These are phyloP conservation scores for Allophyes oxyacanthae DNA, from an alignment of 2,888 invertebrate species.

Conservation along the genomic window DNA sequence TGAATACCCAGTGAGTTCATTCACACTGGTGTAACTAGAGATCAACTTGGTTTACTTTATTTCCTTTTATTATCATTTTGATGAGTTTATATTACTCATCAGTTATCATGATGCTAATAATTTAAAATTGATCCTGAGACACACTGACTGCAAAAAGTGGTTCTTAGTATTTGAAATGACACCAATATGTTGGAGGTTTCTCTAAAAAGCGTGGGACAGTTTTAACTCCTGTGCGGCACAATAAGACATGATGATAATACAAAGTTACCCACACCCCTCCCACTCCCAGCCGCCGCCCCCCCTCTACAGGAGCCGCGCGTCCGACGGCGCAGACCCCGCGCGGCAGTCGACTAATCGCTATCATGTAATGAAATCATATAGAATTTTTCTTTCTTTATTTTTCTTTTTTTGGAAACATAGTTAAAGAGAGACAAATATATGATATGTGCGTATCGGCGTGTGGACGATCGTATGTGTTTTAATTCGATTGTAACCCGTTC, in stretches of 20 bases:
- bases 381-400: slow-evolving; percentile 81
- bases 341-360: slow-evolving; percentile 76
- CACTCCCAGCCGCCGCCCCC: slow-evolving; percentile 70
- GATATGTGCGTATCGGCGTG: slow-evolving; percentile 88
- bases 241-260: slow-evolving; percentile 65
- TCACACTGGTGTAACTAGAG: slow-evolving; percentile 24
- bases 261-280: slow-evolving; percentile 70
- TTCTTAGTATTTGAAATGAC: background rate
- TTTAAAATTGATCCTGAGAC: slow-evolving; percentile 19
- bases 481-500: slow-evolving; percentile 75
- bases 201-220: slow-evolving; percentile 31
- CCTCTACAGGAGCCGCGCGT: slow-evolving; percentile 75
- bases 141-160: background rate
- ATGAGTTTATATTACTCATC: slow-evolving; percentile 13
- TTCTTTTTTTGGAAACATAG: slow-evolving; percentile 84
- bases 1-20: background rate
- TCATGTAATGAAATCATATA: slow-evolving; percentile 86
- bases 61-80: slow-evolving; percentile 11
- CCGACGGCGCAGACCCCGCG: slow-evolving; percentile 69
- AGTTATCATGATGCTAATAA: slow-evolving; percentile 10
- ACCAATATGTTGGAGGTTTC: slow-evolving; percentile 21
- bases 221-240: slow-evolving; percentile 43
- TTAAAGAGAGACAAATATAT: slow-evolving; percentile 82
- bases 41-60: slow-evolving; percentile 6
- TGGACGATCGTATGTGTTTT: slow-evolving; percentile 86